These are phyloP conservation scores for Etheostoma perlongum DNA, from an alignment of 2,797 vertebrate species.

Conservation along the genomic window DNA sequence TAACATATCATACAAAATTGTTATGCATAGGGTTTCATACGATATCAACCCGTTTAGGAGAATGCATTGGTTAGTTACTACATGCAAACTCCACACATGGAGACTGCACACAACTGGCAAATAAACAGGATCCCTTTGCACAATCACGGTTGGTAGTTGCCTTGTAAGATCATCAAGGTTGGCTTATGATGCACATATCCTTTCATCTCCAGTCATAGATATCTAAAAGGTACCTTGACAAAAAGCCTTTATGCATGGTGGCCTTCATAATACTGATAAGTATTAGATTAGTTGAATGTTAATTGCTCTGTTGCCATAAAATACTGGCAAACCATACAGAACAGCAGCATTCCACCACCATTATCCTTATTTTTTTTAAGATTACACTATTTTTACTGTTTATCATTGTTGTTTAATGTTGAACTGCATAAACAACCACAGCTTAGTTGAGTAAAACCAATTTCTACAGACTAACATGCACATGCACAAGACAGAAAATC, in stretches of 20 bases:
- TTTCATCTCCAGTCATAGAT: conserved; percentile 16
- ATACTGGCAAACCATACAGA: not conserved
- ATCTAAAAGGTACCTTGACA: conserved; percentile 20
- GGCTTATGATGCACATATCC: conserved; percentile 4
- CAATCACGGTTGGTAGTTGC: not conserved
- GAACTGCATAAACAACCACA: not conserved
- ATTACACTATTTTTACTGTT: not conserved
- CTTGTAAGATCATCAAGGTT: conserved; percentile 44
- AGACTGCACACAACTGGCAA: not conserved
- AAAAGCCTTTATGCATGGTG: conserved; percentile 34
- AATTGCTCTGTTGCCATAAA: conserved; percentile 21
- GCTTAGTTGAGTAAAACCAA: not conserved
- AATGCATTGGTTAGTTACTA: not conserved
- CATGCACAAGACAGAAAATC: not conserved
- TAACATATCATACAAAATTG: no score
- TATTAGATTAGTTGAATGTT: conserved; percentile 29
- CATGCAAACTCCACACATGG: not conserved
- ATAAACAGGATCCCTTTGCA: not conserved
- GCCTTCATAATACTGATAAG: conserved; percentile 63
- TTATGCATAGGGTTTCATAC: no score
- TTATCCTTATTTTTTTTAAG: not conserved
- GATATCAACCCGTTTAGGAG: no score
- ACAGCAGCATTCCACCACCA: not conserved
- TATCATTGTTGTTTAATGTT: not conserved
- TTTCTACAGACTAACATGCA: not conserved